A percentile compares a stretch with the other conserved stretches of the same genome.
phyloP scores from a whole-genome alignment of 2,888 invertebrate genomes.

The Laothoe populi region DNA sequence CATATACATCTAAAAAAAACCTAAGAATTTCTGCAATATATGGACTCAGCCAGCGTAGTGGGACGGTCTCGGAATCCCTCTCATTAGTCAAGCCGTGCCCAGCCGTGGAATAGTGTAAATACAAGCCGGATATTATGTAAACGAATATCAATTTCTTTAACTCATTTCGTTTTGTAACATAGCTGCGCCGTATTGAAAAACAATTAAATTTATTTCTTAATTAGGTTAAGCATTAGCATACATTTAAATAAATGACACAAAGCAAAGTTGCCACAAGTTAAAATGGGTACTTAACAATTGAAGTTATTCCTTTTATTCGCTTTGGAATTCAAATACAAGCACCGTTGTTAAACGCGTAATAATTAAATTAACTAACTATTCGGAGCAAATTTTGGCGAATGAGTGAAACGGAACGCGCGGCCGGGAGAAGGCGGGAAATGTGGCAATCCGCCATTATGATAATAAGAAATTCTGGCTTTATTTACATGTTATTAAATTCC shows the following conservation, averaged over 20 bases:
- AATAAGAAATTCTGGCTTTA: slow-evolving; percentile 35
- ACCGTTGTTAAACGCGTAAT: slow-evolving; percentile 46
- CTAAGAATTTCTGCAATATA: no score
- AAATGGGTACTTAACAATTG: slow-evolving; percentile 1
- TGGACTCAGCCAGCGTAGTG: no score
- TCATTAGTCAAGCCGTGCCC: no score
- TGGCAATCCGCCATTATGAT: slow-evolving; percentile 41
- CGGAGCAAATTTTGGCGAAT: slow-evolving; percentile 43
- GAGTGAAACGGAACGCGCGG: slow-evolving; percentile 33
- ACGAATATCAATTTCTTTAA: no score
- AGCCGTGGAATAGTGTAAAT: no score
- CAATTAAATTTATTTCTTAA: neutral
- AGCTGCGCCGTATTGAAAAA: no score
- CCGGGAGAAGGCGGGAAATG: slow-evolving; percentile 26
- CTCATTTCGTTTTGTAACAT: no score
- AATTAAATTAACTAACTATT: slow-evolving; percentile 56
- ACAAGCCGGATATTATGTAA: no score
- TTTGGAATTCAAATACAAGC: slow-evolving; percentile 41
- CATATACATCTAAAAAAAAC: no score
- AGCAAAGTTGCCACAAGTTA: neutral
- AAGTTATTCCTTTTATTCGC: slow-evolving; percentile 12
- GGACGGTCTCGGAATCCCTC: no score
- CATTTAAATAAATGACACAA: neutral
- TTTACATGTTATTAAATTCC: slow-evolving; percentile 27
- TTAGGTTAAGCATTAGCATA: neutral